phyloP scores from a whole-genome alignment of 1,140 invertebrate genomes.

The Pogonomyrmex barbatus region DNA sequence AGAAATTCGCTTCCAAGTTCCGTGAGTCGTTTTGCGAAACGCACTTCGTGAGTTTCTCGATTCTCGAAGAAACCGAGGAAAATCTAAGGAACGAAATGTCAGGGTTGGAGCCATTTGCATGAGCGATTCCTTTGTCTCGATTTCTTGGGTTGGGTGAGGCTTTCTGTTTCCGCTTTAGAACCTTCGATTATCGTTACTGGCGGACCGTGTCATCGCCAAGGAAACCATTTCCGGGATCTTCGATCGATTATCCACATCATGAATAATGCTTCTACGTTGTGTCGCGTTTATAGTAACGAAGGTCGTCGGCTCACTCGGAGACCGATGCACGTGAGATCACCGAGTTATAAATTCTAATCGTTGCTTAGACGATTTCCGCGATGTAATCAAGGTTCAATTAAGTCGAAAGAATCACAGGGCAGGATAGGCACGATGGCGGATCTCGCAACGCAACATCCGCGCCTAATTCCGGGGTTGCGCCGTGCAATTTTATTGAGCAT shows the following conservation, averaged over 20 bases:
- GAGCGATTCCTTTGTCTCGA: slow-evolving; percentile 70
- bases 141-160: slow-evolving; percentile 56
- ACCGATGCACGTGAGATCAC: background rate
- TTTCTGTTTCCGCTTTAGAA: slow-evolving; percentile 74
- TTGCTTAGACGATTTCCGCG: background rate
- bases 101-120: slow-evolving; percentile 44
- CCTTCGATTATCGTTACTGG: slow-evolving; percentile 77
- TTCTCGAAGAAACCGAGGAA: background rate
- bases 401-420: background rate
- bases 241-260: slow-evolving; percentile 67
- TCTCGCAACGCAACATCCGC: background rate
- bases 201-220: slow-evolving; percentile 76
- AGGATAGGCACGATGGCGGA: background rate
- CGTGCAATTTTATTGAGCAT: slow-evolving; percentile 23
- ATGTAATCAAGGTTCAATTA: slow-evolving; percentile 36
- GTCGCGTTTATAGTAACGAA: background rate
- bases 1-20: background rate
- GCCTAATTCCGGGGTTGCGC: slow-evolving; percentile 22
- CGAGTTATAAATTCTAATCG: background rate
- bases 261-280: slow-evolving; percentile 29
- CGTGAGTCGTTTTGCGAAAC: slow-evolving; percentile 27
- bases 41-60: background rate
- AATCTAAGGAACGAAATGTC: slow-evolving; percentile 37
- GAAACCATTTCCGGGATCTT: slow-evolving; percentile 60
- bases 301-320: background rate